Evolutionary conservation across 2,113 vertebrate species (phyloP).

Genomic region (Pangasianodon hypophthalmus): DNA sequence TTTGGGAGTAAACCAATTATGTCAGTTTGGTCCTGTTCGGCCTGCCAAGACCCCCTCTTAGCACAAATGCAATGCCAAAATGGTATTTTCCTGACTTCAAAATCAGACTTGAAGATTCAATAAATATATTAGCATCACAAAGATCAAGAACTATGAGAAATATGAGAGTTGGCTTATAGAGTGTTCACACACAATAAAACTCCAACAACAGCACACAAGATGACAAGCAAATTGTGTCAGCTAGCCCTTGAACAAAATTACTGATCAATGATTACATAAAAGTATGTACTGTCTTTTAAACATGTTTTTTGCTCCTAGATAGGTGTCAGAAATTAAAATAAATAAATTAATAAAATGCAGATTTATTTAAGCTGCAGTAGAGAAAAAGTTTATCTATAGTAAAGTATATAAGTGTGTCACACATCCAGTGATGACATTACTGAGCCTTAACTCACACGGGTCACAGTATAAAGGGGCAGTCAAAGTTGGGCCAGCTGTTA

Average conservation of each 20-base stretch:
- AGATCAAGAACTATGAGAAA: not conserved
- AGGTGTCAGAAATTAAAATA: not conserved
- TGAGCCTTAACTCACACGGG: not conserved
- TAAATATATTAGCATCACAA: not conserved
- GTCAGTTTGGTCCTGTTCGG: not conserved
- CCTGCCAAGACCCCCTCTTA: not conserved
- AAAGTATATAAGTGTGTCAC: not conserved
- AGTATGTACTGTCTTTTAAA: not conserved
- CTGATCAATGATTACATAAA: not conserved
- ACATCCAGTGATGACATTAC: not conserved
- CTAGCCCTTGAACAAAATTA: not conserved
- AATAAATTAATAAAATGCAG: not conserved
- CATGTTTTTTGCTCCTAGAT: not conserved
- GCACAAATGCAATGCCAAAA: not conserved
- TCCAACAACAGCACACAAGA: not conserved
- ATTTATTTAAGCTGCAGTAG: not conserved
- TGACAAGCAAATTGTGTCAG: not conserved
- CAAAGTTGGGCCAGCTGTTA: conserved; percentile 18
- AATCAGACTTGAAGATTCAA: not conserved
- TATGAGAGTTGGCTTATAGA: not conserved
- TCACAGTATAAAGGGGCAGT: not conserved
- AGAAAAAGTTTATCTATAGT: not conserved
- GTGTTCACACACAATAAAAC: not conserved
- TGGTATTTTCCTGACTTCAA: not conserved
- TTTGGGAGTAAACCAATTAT: not conserved